Percentiles rank a stretch among this genome's conserved stretches.
Conservation (phyloP, 1,140 invertebrate genomes). For the Harpegnathos saltator region DNA sequence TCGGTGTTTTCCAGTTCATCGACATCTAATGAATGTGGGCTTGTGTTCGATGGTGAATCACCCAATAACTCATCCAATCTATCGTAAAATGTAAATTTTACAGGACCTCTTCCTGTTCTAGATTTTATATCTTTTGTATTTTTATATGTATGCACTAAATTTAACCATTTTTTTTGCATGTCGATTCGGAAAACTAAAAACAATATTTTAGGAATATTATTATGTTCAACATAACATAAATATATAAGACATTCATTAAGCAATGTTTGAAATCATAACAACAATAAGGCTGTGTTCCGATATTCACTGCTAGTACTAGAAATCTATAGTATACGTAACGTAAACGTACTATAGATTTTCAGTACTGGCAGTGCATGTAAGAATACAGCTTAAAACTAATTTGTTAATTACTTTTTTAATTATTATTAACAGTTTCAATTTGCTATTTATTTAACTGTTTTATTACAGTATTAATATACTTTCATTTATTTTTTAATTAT, state of each 20-base stretch:
- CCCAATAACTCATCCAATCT: constrained; percentile 17
- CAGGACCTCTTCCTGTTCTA: constrained; percentile 19
- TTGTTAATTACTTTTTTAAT: too few relatives aligned
- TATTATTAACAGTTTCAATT: too few relatives aligned
- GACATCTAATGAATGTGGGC: constrained; percentile 1
- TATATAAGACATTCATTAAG: not conserved
- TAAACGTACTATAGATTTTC: too few relatives aligned
- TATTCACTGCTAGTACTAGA: too few relatives aligned
- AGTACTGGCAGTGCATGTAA: too few relatives aligned
- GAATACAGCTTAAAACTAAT: too few relatives aligned
- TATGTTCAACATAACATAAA: not conserved
- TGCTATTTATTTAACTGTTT: not conserved
- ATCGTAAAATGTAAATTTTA: constrained; percentile 7
- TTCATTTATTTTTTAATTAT: too few relatives aligned
- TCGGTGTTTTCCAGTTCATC: not conserved
- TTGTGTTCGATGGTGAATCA: constrained; percentile 1
- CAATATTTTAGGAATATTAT: too few relatives aligned
- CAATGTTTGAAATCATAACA: not conserved
- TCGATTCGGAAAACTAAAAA: not conserved
- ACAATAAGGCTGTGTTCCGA: too few relatives aligned
- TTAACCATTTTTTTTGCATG: not conserved
- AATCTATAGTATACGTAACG: too few relatives aligned
- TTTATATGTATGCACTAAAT: too few relatives aligned
- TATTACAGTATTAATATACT: not conserved
- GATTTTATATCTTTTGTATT: constrained; percentile 15